A percentile compares a stretch with the other conserved stretches of the same genome.
Evolutionary conservation across 2,113 vertebrate species (phyloP).

Genomic region (Brachyhypopomus gauderio): DNA sequence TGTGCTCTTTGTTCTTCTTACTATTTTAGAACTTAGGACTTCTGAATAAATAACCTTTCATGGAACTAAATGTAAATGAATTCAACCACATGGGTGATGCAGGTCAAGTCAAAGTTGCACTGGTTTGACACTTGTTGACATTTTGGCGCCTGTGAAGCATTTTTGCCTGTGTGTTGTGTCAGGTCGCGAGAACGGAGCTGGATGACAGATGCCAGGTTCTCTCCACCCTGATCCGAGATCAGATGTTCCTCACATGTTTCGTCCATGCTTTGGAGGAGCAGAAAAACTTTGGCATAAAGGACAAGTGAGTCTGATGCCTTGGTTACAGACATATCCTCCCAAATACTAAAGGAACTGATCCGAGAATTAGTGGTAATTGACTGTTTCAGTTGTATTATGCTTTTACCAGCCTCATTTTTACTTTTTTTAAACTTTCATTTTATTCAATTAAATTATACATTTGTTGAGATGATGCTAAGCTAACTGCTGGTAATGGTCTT

Average conservation of each 20-base stretch:
- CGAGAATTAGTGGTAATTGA: too few relatives aligned
- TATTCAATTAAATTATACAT: not conserved
- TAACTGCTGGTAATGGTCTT: not conserved
- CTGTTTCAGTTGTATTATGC: too few relatives aligned
- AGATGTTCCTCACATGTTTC: slow-evolving; percentile 56
- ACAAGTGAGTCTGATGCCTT: slow-evolving; percentile 53
- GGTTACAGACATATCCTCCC: not conserved
- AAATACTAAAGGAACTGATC: too few relatives aligned
- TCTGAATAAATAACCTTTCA: too few relatives aligned
- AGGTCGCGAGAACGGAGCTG: slow-evolving; percentile 34
- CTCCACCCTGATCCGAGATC: slow-evolving; percentile 49
- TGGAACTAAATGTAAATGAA: too few relatives aligned
- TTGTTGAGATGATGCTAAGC: not conserved
- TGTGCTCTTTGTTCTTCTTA: too few relatives aligned
- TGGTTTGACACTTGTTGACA: not conserved
- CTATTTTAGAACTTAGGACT: too few relatives aligned
- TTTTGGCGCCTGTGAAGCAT: not conserved
- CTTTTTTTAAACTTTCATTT: too few relatives aligned
- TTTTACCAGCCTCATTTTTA: too few relatives aligned
- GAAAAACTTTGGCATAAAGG: slow-evolving; percentile 55
- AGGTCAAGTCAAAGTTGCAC: too few relatives aligned
- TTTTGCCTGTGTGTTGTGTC: slow-evolving; percentile 14
- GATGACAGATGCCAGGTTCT: slow-evolving; percentile 48
- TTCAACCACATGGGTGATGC: too few relatives aligned
- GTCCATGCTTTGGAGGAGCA: slow-evolving; percentile 57